phyloP scores from a whole-genome alignment of 2,113 vertebrate genomes.

The Pogonocichla stellata region DNA sequence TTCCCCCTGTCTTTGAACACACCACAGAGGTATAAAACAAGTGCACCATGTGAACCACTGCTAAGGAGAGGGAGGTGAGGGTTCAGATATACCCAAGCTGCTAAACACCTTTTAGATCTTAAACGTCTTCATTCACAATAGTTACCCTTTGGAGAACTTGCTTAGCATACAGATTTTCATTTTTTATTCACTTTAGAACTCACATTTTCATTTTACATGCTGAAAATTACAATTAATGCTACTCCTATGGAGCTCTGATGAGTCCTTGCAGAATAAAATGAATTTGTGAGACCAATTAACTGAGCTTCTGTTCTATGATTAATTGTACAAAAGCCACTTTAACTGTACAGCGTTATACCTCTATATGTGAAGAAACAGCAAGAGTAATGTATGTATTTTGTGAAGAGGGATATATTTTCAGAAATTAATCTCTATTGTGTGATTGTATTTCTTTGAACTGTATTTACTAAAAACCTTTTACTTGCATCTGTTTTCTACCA shows the following conservation, averaged over 20 bases:
- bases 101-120: not conserved
- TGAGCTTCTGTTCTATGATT: not conserved
- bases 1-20: conserved; percentile 19
- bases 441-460: not conserved
- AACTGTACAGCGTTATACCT: not conserved
- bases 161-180: not conserved
- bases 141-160: not conserved
- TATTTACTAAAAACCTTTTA: not conserved
- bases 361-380: not conserved
- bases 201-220: not conserved
- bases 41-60: not conserved
- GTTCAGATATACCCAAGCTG: not conserved
- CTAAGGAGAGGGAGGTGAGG: not conserved
- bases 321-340: not conserved
- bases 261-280: not conserved
- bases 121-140: not conserved
- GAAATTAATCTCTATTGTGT: not conserved
- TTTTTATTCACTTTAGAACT: not conserved
- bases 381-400: not conserved
- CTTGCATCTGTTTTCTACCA: not conserved
- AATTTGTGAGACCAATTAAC: not conserved
- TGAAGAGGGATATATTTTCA: not conserved
- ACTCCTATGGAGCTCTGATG: not conserved
- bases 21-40: not conserved
- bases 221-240: not conserved